phyloP scores from a whole-genome alignment of 2,888 invertebrate genomes.

The Leptopilina myrica region DNA sequence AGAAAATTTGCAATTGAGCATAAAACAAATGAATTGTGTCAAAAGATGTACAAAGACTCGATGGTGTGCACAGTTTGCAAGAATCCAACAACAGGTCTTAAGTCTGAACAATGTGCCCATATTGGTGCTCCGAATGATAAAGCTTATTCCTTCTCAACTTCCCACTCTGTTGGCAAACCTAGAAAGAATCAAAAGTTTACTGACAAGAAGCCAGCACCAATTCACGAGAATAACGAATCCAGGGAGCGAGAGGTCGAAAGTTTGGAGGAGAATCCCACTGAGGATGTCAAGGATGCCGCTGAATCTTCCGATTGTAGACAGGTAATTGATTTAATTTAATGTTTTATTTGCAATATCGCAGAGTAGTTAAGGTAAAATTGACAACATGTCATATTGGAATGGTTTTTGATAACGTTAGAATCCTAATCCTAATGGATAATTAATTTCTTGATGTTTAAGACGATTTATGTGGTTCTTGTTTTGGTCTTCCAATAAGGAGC shows the following conservation, averaged over 20 bases:
- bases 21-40: conserved; percentile 81
- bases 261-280: conserved; percentile 29
- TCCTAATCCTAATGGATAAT: no score
- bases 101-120: conserved; percentile 90
- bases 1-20: conserved; percentile 80
- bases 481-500: no score
- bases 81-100: conserved; percentile 85
- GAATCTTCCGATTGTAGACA: conserved; percentile 13
- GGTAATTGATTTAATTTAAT: not conserved
- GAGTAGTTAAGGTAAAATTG: not conserved
- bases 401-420: not conserved
- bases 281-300: conserved; percentile 6
- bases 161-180: conserved; percentile 58
- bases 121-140: conserved; percentile 85
- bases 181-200: conserved; percentile 37
- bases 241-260: conserved; percentile 39
- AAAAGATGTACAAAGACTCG: conserved; percentile 82
- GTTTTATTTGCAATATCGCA: not conserved
- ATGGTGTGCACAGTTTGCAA: conserved; percentile 87
- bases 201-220: conserved; percentile 41
- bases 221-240: conserved; percentile 30
- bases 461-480: no score
- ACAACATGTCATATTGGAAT: no score
- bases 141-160: conserved; percentile 68
- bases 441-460: no score